Percentiles rank a stretch among this genome's conserved stretches.
phyloP scores from a whole-genome alignment of 2,888 invertebrate species.

The Limenitis camilla region DNA sequence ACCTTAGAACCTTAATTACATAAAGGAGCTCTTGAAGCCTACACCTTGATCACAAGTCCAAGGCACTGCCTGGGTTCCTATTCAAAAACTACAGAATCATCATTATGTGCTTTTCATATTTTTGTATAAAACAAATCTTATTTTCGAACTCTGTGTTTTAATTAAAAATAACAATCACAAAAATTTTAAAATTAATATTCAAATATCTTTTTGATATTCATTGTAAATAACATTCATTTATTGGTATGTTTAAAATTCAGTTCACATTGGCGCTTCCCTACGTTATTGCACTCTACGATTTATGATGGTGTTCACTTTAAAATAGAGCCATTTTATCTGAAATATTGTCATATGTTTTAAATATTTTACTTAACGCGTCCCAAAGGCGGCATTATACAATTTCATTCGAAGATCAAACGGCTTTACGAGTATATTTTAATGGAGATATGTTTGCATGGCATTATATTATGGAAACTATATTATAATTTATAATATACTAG shows the following conservation, averaged over 20 bases:
- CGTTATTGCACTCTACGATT: constrained; percentile 65
- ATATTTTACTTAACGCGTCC: constrained; percentile 69
- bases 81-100: too few species aligned
- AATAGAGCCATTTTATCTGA: constrained; percentile 71
- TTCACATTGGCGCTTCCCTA: constrained; percentile 48
- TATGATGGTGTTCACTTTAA: constrained; percentile 64
- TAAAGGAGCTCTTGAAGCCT: too few species aligned
- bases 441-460: constrained; percentile 9
- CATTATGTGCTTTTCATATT: too few species aligned
- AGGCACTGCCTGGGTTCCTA: too few species aligned
- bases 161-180: too few species aligned
- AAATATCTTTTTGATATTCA: constrained; percentile 8
- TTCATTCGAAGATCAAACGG: constrained; percentile 44
- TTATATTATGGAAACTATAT: too few species aligned
- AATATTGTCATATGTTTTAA: constrained; percentile 72
- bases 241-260: constrained; percentile 61
- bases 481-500: too few species aligned
- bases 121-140: too few species aligned
- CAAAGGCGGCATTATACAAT: constrained; percentile 56
- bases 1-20: too few species aligned
- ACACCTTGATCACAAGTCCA: too few species aligned
- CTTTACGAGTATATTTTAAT: constrained; percentile 45
- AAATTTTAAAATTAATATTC: neutral
- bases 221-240: constrained; percentile 32
- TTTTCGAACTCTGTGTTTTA: too few species aligned